Conservation (phyloP, 2,888 invertebrate genomes). For the Clepsis dumicolana region DNA sequence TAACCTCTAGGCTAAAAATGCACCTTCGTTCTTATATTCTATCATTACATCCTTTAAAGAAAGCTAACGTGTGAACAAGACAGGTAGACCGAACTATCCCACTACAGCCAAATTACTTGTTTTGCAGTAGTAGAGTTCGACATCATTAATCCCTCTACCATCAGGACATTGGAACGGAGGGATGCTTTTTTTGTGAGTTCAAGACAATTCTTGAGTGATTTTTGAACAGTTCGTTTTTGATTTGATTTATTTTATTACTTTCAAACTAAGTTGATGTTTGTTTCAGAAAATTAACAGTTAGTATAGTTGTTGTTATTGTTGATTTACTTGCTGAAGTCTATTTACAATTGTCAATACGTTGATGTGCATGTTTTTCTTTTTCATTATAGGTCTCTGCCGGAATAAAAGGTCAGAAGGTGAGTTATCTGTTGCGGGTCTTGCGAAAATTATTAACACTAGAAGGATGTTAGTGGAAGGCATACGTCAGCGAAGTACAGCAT, state of each 20-base stretch:
- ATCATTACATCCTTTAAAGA: constrained; percentile 7
- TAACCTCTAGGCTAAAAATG: constrained; percentile 66
- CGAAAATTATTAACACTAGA: no score
- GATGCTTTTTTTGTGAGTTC: background rate
- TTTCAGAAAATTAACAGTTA: no score
- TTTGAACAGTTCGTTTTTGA: background rate
- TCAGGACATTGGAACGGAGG: background rate
- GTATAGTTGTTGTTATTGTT: no score
- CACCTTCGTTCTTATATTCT: constrained; percentile 32
- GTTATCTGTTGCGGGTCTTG: no score
- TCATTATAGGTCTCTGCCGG: background rate
- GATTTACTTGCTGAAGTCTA: no score
- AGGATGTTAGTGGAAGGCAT: no score
- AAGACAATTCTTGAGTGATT: constrained; percentile 1
- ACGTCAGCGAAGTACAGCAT: no score
- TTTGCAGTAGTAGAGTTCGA: background rate
- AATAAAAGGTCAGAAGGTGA: background rate
- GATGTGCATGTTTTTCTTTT: background rate
- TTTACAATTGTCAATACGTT: no score
- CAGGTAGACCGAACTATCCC: background rate
- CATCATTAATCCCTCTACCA: background rate
- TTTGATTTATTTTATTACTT: background rate
- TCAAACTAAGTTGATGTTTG: no score
- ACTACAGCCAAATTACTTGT: background rate
- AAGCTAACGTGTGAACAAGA: background rate